These are phyloP conservation scores for Cancer borealis DNA, from an alignment of 2,888 invertebrate genomes.

Conservation along the genomic window DNA sequence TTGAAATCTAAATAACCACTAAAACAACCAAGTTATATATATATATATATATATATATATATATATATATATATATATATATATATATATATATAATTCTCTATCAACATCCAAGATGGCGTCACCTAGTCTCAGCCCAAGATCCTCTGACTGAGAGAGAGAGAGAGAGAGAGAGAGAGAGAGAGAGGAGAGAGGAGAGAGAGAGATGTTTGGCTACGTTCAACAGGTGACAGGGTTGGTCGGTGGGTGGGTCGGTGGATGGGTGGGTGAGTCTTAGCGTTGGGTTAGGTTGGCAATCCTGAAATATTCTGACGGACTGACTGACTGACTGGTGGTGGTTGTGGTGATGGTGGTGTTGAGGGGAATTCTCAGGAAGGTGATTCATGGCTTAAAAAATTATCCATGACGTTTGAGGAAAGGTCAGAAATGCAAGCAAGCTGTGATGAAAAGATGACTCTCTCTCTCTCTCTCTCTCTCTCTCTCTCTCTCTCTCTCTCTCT, in stretches of 20 bases:
- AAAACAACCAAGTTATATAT: no score
- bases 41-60: no score
- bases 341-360: background rate
- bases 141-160: no score
- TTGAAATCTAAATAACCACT: no score
- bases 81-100: no score
- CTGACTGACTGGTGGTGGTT: background rate
- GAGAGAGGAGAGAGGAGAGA: background rate
- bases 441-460: background rate
- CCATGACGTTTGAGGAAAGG: background rate
- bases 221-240: background rate
- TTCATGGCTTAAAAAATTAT: background rate
- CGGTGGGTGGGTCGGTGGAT: background rate
- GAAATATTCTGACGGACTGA: background rate
- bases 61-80: no score
- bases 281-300: background rate
- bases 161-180: background rate
- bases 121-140: no score
- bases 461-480: slow-evolving; percentile 20
- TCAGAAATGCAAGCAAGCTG: background rate
- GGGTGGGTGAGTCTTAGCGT: background rate
- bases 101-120: no score
- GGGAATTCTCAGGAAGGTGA: background rate
- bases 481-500: background rate
- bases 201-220: background rate